A percentile compares a stretch with the other conserved stretches of the same genome.
These are phyloP conservation scores for Polydrusus cervinus DNA, from an alignment of 2,888 invertebrate genomes.

Conservation along the genomic window DNA sequence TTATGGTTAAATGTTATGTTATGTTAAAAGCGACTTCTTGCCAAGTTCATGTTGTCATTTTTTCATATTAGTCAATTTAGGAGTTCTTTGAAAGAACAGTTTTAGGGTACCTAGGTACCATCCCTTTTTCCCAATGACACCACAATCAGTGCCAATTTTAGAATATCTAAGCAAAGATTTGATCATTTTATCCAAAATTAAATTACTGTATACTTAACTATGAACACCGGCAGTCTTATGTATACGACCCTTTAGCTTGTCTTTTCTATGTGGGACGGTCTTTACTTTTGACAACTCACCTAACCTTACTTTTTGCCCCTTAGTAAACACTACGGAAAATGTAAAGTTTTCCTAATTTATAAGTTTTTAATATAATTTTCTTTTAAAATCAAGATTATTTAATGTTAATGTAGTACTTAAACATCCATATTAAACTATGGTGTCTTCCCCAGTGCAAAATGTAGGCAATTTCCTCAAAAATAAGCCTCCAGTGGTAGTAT, in stretches of 20 bases:
- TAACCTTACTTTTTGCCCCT: conserved; percentile 12
- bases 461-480: conserved; percentile 47
- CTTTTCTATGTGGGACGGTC: not conserved
- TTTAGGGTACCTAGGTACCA: too few relatives aligned
- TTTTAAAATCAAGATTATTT: not conserved
- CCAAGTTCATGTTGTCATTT: too few relatives aligned
- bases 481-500: conserved; percentile 45
- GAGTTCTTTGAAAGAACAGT: too few relatives aligned
- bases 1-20: too few relatives aligned
- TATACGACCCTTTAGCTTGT: not conserved
- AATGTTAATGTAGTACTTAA: not conserved
- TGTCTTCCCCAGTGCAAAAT: conserved; percentile 51
- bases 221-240: not conserved
- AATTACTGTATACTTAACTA: not conserved
- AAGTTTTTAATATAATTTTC: not conserved
- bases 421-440: conserved; percentile 28
- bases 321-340: not conserved
- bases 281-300: conserved; percentile 20
- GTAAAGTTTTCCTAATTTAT: not conserved
- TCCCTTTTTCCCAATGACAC: too few relatives aligned
- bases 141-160: too few relatives aligned
- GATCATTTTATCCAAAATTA: too few relatives aligned
- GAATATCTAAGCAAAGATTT: too few relatives aligned
- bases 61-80: too few relatives aligned
- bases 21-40: too few relatives aligned